Conservation (phyloP, 2,888 invertebrate species). For the Nymphalis polychloros region DNA sequence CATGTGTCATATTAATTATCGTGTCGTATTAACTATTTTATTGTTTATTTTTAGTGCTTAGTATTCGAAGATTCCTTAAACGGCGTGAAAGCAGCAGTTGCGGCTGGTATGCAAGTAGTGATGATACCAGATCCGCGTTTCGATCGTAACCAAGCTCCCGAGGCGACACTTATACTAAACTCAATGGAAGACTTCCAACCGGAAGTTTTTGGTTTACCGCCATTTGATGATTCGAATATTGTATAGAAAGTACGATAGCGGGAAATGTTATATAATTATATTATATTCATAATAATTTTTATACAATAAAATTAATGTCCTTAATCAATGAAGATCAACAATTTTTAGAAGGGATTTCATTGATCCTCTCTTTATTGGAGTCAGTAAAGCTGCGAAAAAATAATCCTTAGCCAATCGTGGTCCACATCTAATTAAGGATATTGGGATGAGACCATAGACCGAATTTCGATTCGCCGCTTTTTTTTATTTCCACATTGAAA, state of each 20-base stretch:
- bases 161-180: slow-evolving; percentile 86
- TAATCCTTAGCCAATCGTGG: too few species aligned
- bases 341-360: background rate
- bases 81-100: slow-evolving; percentile 88
- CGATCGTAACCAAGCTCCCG: slow-evolving; percentile 54
- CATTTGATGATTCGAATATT: slow-evolving; percentile 47
- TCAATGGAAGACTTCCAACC: slow-evolving; percentile 90
- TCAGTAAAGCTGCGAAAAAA: too few species aligned
- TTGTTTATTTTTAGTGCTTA: slow-evolving; percentile 81
- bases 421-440: too few species aligned
- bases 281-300: background rate
- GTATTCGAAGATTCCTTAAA: slow-evolving; percentile 96
- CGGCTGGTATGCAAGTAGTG: slow-evolving; percentile 92
- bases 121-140: slow-evolving; percentile 87
- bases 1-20: background rate
- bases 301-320: too few species aligned
- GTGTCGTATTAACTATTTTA: background rate
- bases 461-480: too few species aligned
- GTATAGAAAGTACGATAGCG: background rate
- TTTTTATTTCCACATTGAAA: too few species aligned
- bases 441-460: too few species aligned
- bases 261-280: background rate
- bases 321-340: background rate
- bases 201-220: slow-evolving; percentile 91
- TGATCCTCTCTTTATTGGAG: too few species aligned